These are phyloP conservation scores for Kryphioiulus occultus DNA, from an alignment of 2,888 invertebrate genomes.

Conservation along the genomic window DNA sequence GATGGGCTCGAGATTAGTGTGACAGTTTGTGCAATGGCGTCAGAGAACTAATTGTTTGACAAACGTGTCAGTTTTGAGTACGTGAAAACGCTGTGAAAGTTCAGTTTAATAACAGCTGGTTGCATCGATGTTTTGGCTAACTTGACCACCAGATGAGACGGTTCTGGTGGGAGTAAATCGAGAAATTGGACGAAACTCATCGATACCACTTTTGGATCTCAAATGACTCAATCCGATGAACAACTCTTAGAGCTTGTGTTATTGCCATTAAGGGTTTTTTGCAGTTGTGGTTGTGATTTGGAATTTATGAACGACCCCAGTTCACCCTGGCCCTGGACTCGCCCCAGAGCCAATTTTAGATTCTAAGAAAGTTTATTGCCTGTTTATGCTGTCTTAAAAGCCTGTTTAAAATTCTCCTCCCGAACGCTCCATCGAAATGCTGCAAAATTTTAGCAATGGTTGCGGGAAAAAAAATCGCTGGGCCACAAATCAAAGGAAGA, in stretches of 20 bases:
- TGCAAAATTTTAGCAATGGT: too few species aligned
- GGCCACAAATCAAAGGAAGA: too few species aligned
- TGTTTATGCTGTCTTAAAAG: background rate
- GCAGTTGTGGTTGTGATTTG: too few species aligned
- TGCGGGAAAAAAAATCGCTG: too few species aligned
- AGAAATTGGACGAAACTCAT: background rate
- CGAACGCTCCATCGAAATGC: too few species aligned
- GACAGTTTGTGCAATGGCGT: background rate
- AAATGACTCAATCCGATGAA: background rate
- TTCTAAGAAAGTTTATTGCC: background rate
- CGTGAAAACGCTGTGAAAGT: too few species aligned
- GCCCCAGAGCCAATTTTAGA: background rate
- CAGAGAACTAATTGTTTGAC: background rate
- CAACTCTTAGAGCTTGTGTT: background rate
- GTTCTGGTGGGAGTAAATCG: background rate
- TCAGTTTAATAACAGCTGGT: background rate
- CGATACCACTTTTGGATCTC: background rate
- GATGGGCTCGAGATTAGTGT: background rate
- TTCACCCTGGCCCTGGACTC: too few species aligned
- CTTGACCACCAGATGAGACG: background rate
- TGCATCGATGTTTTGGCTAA: background rate
- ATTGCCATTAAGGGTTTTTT: background rate
- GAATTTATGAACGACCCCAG: too few species aligned
- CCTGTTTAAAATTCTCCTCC: background rate
- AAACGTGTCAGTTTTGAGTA: too few species aligned